phyloP scores from a whole-genome alignment of 2,797 vertebrate genomes.

The Etheostoma perlongum region DNA sequence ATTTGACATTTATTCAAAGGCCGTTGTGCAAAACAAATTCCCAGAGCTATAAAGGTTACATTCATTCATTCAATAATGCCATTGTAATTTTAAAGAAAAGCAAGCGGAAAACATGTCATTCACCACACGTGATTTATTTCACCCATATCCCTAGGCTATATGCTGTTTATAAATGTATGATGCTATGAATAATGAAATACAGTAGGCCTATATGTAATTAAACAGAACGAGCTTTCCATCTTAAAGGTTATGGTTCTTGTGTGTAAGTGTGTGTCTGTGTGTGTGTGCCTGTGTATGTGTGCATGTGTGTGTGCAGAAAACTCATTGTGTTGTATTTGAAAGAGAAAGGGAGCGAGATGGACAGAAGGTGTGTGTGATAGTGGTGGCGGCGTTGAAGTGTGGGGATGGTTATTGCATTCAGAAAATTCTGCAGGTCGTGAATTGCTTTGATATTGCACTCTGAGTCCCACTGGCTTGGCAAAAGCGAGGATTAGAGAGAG shows the following conservation, averaged over 20 bases:
- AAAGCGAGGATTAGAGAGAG: slow-evolving; percentile 24
- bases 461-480: slow-evolving; percentile 45
- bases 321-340: slow-evolving; percentile 46
- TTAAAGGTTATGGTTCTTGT: slow-evolving; percentile 31
- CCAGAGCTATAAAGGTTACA: slow-evolving; percentile 11
- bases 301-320: slow-evolving; percentile 18
- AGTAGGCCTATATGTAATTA: slow-evolving; percentile 19
- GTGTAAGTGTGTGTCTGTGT: background rate
- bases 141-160: background rate
- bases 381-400: slow-evolving; percentile 13
- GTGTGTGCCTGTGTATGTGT: no score
- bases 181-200: slow-evolving; percentile 21
- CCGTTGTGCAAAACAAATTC: background rate
- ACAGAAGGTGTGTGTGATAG: slow-evolving; percentile 28
- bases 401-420: slow-evolving; percentile 58
- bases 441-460: slow-evolving; percentile 72
- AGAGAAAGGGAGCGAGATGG: slow-evolving; percentile 27
- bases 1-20: background rate
- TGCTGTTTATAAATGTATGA: slow-evolving; percentile 6
- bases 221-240: slow-evolving; percentile 5
- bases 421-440: slow-evolving; percentile 69
- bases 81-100: background rate
- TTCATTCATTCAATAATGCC: slow-evolving; percentile 4
- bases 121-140: background rate
- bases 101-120: background rate